phyloP scores from a whole-genome alignment of 1,140 invertebrate species.

The Orchesella cincta region DNA sequence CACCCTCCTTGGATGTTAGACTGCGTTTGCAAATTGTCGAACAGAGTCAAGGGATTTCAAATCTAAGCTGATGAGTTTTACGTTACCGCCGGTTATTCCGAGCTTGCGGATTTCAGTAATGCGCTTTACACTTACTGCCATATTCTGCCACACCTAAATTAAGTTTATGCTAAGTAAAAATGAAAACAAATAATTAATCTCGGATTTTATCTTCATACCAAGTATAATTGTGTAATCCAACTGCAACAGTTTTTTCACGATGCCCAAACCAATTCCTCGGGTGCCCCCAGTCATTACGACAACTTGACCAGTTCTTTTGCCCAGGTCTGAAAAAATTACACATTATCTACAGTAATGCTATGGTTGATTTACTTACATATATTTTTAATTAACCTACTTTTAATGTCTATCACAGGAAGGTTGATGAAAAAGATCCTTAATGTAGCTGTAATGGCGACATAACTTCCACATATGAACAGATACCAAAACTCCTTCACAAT shows the following conservation, averaged over 20 bases:
- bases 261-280: constrained; percentile 79
- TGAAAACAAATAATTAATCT: not conserved
- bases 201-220: constrained; percentile 64
- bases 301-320: constrained; percentile 65
- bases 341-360: no score
- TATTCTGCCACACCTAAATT: not conserved
- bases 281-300: constrained; percentile 86
- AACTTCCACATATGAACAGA: no score
- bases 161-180: not conserved
- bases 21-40: constrained; percentile 68
- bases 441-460: no score
- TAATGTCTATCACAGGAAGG: no score
- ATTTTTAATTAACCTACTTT: no score
- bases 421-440: no score
- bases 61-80: constrained; percentile 62
- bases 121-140: not conserved
- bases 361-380: no score
- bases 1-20: constrained; percentile 62
- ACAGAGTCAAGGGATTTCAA: constrained; percentile 71
- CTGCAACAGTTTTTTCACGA: constrained; percentile 74
- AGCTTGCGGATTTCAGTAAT: constrained; percentile 62
- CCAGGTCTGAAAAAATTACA: no score
- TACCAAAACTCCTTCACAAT: no score
- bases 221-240: constrained; percentile 82
- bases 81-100: constrained; percentile 58